Evolutionary conservation across 2,113 vertebrate species (phyloP).

Genomic region (Clarias batrachus): DNA sequence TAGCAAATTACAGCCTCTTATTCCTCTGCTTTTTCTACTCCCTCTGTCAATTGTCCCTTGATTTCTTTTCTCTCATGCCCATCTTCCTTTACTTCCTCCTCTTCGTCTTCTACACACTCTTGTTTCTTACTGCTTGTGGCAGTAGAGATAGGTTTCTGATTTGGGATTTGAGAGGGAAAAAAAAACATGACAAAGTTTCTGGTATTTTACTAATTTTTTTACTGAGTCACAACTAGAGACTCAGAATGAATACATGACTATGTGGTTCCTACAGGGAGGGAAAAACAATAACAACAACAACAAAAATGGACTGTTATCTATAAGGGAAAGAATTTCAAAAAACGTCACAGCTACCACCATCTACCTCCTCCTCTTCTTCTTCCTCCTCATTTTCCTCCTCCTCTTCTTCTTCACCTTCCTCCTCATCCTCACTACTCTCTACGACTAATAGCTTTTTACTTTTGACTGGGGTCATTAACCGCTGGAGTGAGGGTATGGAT

Average conservation of each 20-base stretch:
- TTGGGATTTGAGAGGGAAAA: background rate
- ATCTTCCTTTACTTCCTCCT: conserved; percentile 41
- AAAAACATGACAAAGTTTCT: background rate
- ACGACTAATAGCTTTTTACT: conserved; percentile 49
- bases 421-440: conserved; percentile 62
- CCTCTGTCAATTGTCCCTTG: conserved; percentile 13
- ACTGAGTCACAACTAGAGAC: background rate
- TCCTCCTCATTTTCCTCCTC: conserved; percentile 4
- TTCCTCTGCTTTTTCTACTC: conserved; percentile 15
- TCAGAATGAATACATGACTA: background rate
- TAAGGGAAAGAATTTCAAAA: background rate
- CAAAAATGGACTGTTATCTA: background rate
- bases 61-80: conserved; percentile 28
- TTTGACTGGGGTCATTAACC: conserved; percentile 51
- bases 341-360: background rate
- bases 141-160: conserved; percentile 42
- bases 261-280: background rate
- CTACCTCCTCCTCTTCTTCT: conserved; percentile 35
- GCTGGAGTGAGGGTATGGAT: conserved; percentile 59
- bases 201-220: background rate
- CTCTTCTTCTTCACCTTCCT: conserved; percentile 47
- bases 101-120: conserved; percentile 13
- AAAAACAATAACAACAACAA: too few relatives aligned
- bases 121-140: conserved; percentile 46
- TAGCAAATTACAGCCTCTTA: background rate